A percentile compares a stretch with the other conserved stretches of the same genome.
Conservation (phyloP, 2,888 invertebrate genomes). For the Melinaea menophilus region DNA sequence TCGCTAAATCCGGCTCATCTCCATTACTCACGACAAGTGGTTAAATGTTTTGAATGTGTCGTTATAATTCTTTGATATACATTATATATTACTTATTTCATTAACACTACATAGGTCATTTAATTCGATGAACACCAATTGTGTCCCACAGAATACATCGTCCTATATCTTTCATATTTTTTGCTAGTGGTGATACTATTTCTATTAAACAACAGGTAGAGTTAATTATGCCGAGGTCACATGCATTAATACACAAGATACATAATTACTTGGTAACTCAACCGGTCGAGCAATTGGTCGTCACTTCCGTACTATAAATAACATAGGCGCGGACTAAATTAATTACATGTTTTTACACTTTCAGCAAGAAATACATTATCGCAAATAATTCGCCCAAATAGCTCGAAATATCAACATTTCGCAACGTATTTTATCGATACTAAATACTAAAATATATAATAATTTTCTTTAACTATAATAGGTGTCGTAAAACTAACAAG, state of each 20-base stretch:
- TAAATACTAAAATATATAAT: too few species aligned
- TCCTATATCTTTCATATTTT: neutral
- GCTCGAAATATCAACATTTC: too few species aligned
- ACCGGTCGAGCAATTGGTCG: conserved; percentile 30
- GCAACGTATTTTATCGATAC: too few species aligned
- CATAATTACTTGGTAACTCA: conserved; percentile 31
- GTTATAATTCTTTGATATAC: neutral
- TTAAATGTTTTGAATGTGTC: neutral
- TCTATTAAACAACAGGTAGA: conserved; percentile 29
- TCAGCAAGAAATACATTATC: conserved; percentile 46
- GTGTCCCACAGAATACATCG: too few species aligned
- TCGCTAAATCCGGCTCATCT: conserved; percentile 17
- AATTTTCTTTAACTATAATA: conserved; percentile 16
- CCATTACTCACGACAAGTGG: neutral
- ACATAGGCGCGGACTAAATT: conserved; percentile 38
- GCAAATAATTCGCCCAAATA: too few species aligned
- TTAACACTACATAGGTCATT: too few species aligned
- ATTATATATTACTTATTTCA: too few species aligned
- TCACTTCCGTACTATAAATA: conserved; percentile 36
- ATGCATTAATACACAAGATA: conserved; percentile 35
- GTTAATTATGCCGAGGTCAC: conserved; percentile 34
- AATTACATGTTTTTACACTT: conserved; percentile 40
- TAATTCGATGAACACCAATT: too few species aligned
- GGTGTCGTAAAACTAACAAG: conserved; percentile 36
- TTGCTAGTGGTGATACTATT: neutral